Percentiles rank a stretch among this genome's conserved stretches.
These are phyloP conservation scores for Rhizomys pruinosus DNA, from an alignment of 2,113 vertebrate genomes.

Conservation along the genomic window DNA sequence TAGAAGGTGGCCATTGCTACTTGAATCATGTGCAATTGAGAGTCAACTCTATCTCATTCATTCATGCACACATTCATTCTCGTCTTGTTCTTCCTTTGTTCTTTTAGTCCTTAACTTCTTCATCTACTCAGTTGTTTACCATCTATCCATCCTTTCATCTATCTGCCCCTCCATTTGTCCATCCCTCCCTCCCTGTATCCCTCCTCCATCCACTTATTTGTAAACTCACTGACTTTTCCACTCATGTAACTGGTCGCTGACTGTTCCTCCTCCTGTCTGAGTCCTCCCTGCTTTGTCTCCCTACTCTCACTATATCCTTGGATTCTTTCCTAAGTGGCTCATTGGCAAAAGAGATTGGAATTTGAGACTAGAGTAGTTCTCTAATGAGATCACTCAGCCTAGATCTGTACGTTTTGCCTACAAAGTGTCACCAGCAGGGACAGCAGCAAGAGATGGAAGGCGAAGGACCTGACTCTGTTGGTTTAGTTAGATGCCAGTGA, in stretches of 20 bases:
- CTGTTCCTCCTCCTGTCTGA: not conserved
- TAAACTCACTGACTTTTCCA: not conserved
- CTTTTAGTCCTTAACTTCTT: not conserved
- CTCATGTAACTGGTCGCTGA: not conserved
- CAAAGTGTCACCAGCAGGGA: not conserved
- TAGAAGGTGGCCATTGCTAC: not conserved
- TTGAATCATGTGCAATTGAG: not conserved
- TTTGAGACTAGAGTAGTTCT: not conserved
- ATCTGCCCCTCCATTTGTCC: not conserved
- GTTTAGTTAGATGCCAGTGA: not conserved
- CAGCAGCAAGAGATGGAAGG: not conserved
- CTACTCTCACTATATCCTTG: not conserved
- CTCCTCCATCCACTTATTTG: not conserved
- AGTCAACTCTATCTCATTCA: not conserved
- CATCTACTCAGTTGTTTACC: not conserved
- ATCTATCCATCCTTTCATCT: not conserved
- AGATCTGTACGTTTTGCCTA: not conserved
- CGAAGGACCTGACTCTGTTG: not conserved
- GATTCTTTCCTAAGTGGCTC: not conserved
- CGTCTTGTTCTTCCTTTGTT: not conserved
- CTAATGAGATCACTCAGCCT: not conserved
- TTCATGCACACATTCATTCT: not conserved
- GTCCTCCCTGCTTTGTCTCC: not conserved
- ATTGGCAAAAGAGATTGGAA: not conserved
- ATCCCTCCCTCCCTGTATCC: not conserved